phyloP scores from a whole-genome alignment of 2,888 invertebrate species.

The Autographa pulchrina region DNA sequence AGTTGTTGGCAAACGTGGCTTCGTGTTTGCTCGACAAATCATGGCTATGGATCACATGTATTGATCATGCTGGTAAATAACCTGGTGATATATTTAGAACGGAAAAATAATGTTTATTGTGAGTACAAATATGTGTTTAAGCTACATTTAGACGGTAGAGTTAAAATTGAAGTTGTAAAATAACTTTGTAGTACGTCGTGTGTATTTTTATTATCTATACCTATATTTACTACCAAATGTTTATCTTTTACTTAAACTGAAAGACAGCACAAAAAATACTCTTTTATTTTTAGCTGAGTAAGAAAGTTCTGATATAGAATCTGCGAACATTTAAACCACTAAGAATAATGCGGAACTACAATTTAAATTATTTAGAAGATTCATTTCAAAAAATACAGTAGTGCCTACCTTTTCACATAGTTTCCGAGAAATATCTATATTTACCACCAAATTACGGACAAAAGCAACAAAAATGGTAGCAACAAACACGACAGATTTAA shows the following conservation, averaged over 20 bases:
- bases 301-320: not conserved
- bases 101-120: conserved; percentile 2
- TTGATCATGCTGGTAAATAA: conserved; percentile 41
- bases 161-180: not conserved
- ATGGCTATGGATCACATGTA: conserved; percentile 41
- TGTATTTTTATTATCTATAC: not conserved
- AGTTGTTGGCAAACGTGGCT: conserved; percentile 73
- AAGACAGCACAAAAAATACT: not conserved
- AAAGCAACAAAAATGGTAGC: conserved; percentile 70
- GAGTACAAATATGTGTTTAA: not conserved
- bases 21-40: conserved; percentile 53
- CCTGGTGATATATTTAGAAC: conserved; percentile 2
- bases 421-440: conserved; percentile 61
- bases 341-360: too few species aligned
- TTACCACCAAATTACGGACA: conserved; percentile 57
- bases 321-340: not conserved
- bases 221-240: not conserved
- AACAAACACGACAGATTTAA: conserved; percentile 60
- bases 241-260: not conserved
- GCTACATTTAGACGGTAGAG: not conserved
- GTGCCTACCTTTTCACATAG: conserved; percentile 32
- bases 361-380: conserved; percentile 18
- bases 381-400: conserved; percentile 39
- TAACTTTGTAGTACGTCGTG: not conserved
- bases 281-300: not conserved